Base-by-base conservation (phyloP, 2,888 invertebrate species). In the Polyploca ridens region DNA sequence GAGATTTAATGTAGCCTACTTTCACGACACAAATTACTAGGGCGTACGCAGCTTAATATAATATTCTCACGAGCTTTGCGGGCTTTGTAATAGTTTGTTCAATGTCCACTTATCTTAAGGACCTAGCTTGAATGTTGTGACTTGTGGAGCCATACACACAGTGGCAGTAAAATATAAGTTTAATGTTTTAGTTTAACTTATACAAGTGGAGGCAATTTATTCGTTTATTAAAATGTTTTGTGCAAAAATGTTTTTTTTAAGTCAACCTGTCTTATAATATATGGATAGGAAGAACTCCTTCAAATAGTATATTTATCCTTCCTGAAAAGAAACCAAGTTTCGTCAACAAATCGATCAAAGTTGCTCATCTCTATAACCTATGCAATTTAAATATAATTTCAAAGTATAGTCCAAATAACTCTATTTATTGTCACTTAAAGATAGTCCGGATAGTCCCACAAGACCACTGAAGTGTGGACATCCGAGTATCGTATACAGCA, bases 81-180 rank as follows among this genome's bases (percentile, higher is more conserved):
- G 63, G 71, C 74, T 74, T 79, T 77, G 80, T 77, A 74, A 76
- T 75, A 70, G 71, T 78, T 81, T 77, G 76, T 74, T 68, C 75
- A 76, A 76, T 75, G 72, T 77, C 77, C 77, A 78, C 76, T 81
- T 81, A 78, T 69, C 70, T 67, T 72, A 70, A 63, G 60, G 65
- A 60, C 64, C 62, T 46, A 54, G 64, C 67, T 67, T 71, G 10
- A 69, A 64, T 57, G 57, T 62, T 64, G n/a, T n/a, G 46, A 46
- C n/a, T n/a, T n/a, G 46, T 46, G n/a, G 5, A 46, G 3, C 38
- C 41, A 46, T 46, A 44, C 3, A 46, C 46, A 46, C 46, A 46
- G 46, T n/a, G n/a, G n/a, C n/a, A 6, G 46, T 46, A 46, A 41
- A 13, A 41, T 41, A 3, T 41, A 13, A 13, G 2, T 41, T 41